These are phyloP conservation scores for Monochamus alternatus DNA, from an alignment of 2,888 invertebrate genomes.

Conservation along the genomic window DNA sequence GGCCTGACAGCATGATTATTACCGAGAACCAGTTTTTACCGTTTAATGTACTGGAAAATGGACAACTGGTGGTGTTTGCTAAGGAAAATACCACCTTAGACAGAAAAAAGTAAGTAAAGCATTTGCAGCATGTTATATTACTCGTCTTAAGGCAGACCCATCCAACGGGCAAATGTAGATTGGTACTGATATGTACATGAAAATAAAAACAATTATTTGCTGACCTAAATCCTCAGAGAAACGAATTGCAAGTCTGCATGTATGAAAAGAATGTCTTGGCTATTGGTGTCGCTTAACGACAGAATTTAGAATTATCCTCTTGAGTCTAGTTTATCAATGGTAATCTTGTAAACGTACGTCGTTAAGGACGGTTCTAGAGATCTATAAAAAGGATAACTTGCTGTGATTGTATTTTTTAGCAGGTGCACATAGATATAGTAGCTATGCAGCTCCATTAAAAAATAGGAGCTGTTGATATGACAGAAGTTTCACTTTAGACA, in stretches of 20 bases:
- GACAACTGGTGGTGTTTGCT: slow-evolving; percentile 31
- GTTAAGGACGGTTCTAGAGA: neutral
- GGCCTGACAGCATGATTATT: slow-evolving; percentile 29
- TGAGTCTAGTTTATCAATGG: slow-evolving; percentile 2
- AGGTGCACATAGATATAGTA: neutral
- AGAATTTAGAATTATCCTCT: slow-evolving; percentile 16
- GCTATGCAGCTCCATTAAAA: neutral
- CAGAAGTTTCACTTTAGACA: neutral
- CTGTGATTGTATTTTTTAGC: neutral
- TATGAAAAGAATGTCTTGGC: neutral
- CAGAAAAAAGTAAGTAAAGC: slow-evolving; percentile 36
- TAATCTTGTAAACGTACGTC: slow-evolving; percentile 6
- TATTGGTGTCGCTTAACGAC: slow-evolving; percentile 1
- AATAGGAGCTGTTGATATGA: neutral
- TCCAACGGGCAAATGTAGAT: neutral
- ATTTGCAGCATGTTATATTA: neutral
- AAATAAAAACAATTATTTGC: neutral
- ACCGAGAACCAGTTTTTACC: slow-evolving; percentile 18
- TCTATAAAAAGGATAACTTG: slow-evolving; percentile 17
- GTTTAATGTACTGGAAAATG: slow-evolving; percentile 41
- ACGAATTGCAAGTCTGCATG: neutral
- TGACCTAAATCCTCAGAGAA: neutral
- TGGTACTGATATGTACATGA: neutral
- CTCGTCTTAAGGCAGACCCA: neutral
- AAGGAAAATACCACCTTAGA: slow-evolving; percentile 11